phyloP scores from a whole-genome alignment of 30 jellyfish, hydroid and myxozoan species.

The Catostylus mosaicus region DNA sequence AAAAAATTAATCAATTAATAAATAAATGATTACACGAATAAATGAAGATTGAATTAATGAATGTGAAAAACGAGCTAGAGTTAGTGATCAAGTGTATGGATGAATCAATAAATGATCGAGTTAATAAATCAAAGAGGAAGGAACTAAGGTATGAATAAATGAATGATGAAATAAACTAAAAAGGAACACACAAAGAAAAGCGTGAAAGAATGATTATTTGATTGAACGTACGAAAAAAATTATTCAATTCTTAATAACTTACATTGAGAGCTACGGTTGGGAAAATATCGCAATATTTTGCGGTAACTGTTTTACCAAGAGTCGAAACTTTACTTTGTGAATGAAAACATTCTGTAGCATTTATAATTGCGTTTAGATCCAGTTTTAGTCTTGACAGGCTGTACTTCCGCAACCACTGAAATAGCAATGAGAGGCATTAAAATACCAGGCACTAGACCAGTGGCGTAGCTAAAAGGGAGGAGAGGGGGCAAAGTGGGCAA shows the following conservation, averaged over 20 bases:
- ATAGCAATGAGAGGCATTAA: background rate
- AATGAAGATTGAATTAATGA: background rate
- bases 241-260: conserved; percentile 7
- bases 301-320: conserved; percentile 42
- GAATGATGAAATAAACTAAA: too few relatives aligned
- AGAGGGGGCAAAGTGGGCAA: too few relatives aligned
- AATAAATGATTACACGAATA: background rate
- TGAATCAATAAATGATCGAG: background rate
- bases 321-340: conserved; percentile 43
- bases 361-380: conserved; percentile 50
- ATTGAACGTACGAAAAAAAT: background rate
- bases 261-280: conserved; percentile 74
- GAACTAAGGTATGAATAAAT: too few relatives aligned
- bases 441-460: too few relatives aligned
- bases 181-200: background rate
- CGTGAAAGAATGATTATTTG: background rate
- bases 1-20: too few relatives aligned
- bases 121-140: background rate
- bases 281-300: conserved; percentile 69
- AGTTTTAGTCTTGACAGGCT: conserved; percentile 67
- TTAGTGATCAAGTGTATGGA: background rate
- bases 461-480: too few relatives aligned
- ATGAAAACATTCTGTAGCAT: conserved; percentile 59
- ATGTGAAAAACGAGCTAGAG: background rate
- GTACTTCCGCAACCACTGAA: conserved; percentile 83